Conservation (phyloP, 2,113 vertebrate species). For the Paramormyrops kingsleyae region DNA sequence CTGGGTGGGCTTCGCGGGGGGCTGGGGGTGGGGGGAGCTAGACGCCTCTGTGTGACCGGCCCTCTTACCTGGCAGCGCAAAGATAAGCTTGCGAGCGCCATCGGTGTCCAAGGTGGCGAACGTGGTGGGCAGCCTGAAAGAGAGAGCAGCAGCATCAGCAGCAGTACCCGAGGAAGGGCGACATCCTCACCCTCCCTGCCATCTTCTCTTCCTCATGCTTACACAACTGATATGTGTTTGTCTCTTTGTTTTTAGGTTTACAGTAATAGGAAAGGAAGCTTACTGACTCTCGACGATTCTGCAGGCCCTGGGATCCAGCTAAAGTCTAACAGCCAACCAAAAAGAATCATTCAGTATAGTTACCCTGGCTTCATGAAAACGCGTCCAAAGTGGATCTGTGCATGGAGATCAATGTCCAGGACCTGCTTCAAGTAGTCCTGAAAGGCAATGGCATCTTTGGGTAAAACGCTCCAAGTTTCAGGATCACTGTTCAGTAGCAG, state of each 20-base stretch:
- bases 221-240: not conserved
- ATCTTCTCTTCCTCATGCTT: not conserved
- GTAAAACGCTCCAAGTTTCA: not conserved
- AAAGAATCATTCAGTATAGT: conserved; percentile 42
- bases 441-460: conserved; percentile 32
- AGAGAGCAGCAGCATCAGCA: not conserved
- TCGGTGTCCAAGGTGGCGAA: conserved; percentile 98
- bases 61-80: conserved; percentile 97
- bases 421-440: conserved; percentile 99
- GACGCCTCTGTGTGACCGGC: conserved; percentile 34
- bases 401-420: conserved; percentile 97
- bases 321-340: not conserved
- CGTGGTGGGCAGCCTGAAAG: conserved; percentile 86
- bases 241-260: not conserved
- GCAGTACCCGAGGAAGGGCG: not conserved
- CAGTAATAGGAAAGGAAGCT: not conserved
- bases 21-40: not conserved
- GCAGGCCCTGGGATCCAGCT: not conserved
- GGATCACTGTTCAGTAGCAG: not conserved
- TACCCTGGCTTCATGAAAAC: conserved; percentile 99
- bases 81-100: conserved; percentile 96
- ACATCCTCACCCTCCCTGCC: not conserved
- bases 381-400: conserved; percentile 98
- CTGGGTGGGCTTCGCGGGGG: not conserved
- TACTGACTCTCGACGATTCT: not conserved